Base-by-base conservation (phyloP, 2,113 vertebrate species). In the Peromyscus maniculatus region DNA sequence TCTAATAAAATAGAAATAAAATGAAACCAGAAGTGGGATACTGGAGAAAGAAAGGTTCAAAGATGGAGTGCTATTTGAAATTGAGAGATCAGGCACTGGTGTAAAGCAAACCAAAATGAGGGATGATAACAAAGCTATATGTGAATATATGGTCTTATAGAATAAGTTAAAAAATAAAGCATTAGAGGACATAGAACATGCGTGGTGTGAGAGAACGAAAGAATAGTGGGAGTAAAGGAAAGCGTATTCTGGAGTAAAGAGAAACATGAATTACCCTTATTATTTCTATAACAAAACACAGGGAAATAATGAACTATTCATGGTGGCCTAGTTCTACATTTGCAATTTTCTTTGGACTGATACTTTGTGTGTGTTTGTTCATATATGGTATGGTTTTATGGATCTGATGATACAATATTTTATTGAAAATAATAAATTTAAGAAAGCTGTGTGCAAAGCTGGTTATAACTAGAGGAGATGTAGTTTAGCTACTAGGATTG, bases 221-320 rank as follows among this genome's bases (percentile, higher is more conserved):
- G 55, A 55, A 55, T 15, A 55, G 11, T 55, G 55, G 55, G 55
- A 55, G 55, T 78, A 33, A 4, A 52, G 3, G 26, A 33, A 79
- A 10, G 0, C 19, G 1, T 7, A 52, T 3, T 33, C 4, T 2
- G 7, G 7, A 33, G 16, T 79, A 52, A 52, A 52, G 5, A 16
- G 6, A 78, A 78, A 31, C 75, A 67, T 4, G 33, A 49, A 31
- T 78, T 17, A 31, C 3, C 3, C 1, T 78, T 78, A 12, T 78
- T 49, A 49, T 49, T 77, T 28, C 9, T 8, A 7, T 78, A 78
- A 78, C 6, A 49, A 28, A 31, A 49, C 2, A 2, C 7, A 0
- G 3, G 5, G 0, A 79, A 33, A 17, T 43, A 75, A 75, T 52
- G 26, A 79, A 19, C 1, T 33, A 17, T 33, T 17, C 1, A 33